Evolutionary conservation across 2,888 invertebrate genomes (phyloP).

Genomic region (Leptinotarsa juncta): DNA sequence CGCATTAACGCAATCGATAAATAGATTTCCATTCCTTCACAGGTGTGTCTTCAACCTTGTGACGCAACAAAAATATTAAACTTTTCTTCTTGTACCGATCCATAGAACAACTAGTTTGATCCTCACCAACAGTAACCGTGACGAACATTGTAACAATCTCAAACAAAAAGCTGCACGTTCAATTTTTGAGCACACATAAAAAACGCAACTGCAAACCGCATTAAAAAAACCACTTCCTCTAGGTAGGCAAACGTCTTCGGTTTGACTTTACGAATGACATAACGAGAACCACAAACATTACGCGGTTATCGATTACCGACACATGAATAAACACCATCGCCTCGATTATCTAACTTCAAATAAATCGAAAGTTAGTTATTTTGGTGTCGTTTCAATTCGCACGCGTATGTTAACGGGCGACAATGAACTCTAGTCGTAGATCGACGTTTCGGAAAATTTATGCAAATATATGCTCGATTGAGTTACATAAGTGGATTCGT

Average conservation of each 20-base stretch:
- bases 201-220: neutral
- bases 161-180: neutral
- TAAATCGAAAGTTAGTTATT: constrained; percentile 4
- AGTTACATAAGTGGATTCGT: constrained; percentile 10
- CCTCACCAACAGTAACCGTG: neutral
- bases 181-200: neutral
- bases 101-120: no score
- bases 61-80: no score
- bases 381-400: constrained; percentile 8
- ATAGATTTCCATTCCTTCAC: no score
- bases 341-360: constrained; percentile 17
- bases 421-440: neutral
- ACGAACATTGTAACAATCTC: neutral
- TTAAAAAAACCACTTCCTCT: neutral
- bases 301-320: neutral
- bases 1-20: no score
- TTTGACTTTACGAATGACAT: neutral
- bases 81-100: no score
- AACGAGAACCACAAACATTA: constrained; percentile 7
- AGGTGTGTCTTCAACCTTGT: no score
- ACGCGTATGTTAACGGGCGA: constrained; percentile 12
- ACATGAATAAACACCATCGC: constrained; percentile 6
- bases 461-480: neutral
- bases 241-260: neutral
- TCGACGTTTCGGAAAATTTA: constrained; percentile 1